Base-by-base conservation (phyloP, 2,888 invertebrate genomes). In the Beris morrisii region DNA sequence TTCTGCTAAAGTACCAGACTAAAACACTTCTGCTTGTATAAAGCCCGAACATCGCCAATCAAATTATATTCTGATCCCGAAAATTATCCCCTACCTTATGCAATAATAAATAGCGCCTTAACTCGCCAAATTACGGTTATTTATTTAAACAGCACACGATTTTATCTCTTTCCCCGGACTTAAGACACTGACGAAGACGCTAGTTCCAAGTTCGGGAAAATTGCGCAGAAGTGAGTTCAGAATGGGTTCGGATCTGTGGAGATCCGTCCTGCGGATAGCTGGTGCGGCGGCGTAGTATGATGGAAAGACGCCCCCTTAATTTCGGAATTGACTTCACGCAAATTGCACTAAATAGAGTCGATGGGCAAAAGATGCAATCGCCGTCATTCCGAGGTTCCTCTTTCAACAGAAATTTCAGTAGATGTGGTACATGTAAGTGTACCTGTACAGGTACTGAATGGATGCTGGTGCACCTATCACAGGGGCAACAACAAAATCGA, bases 71-170 rank as follows among this genome's bases (percentile, higher is more conserved):
- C 67, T 67, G 55, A 56, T 64, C 64, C 55, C 45, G 55, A 55
- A 55, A 69, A 66, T 66, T 68, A 66, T 64, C 66, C 66, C 56
- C 66, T 66, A 61, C 64, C 66, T 64, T 69, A 66, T 68, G 70
- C 70, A 71, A 72, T 75, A 76, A 75, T 74, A 76, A 75, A 76
- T 75, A 74, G 71, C 73, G 71, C 73, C 74, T 72, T 69, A 67
- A 64, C 68, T 69, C 66, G 70, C 69, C 72, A 77, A 78, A 78
- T 78, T 78, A 78, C 75, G 75, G 77, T 78, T 76, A 78, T 78
- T 78, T 78, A 76, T 77, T 77, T 77, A 78, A 78, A 77, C 75
- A 78, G 77, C 77, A 76, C 78, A 78, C 77, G 78, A 78, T 77
- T 78, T 76, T 75, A 61, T 61, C 50, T 61, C 50, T 75, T 72